phyloP scores from a whole-genome alignment of 2,888 invertebrate species.

The Pammene fasciana region DNA sequence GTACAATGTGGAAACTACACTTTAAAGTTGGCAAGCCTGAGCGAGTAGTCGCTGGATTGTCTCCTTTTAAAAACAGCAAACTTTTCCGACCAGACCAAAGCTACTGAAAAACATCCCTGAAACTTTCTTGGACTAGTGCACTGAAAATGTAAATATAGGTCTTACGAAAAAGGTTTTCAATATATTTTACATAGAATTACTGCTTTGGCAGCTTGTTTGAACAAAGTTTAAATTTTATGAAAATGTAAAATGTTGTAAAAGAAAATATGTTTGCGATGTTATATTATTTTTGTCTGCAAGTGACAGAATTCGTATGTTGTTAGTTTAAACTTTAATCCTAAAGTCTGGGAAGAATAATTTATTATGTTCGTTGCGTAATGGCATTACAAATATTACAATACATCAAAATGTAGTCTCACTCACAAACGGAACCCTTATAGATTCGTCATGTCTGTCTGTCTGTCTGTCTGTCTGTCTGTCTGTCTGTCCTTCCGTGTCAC shows the following conservation, averaged over 20 bases:
- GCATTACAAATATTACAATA: too few species aligned
- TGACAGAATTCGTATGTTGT: too few species aligned
- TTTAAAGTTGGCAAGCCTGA: conserved; percentile 15
- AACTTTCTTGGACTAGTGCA: conserved; percentile 19
- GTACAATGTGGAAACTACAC: conserved; percentile 9
- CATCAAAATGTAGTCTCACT: too few species aligned
- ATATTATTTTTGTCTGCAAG: neutral
- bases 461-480: too few species aligned
- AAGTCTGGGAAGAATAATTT: too few species aligned
- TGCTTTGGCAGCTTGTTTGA: neutral
- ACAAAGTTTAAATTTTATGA: neutral
- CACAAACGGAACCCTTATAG: too few species aligned
- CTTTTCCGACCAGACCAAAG: conserved; percentile 13
- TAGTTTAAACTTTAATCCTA: too few species aligned
- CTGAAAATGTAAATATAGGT: conserved; percentile 22
- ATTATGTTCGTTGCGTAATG: too few species aligned
- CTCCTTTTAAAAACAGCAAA: conserved; percentile 30
- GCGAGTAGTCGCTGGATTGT: conserved; percentile 18
- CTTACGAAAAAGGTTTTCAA: conserved; percentile 10
- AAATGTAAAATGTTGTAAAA: neutral
- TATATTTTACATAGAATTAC: conserved; percentile 14
- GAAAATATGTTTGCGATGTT: neutral
- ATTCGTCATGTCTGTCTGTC: too few species aligned
- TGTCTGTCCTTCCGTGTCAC: too few species aligned
- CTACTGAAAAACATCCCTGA: conserved; percentile 8